Conservation (phyloP, 2,888 invertebrate species). For the Peribatodes rhomboidaria region DNA sequence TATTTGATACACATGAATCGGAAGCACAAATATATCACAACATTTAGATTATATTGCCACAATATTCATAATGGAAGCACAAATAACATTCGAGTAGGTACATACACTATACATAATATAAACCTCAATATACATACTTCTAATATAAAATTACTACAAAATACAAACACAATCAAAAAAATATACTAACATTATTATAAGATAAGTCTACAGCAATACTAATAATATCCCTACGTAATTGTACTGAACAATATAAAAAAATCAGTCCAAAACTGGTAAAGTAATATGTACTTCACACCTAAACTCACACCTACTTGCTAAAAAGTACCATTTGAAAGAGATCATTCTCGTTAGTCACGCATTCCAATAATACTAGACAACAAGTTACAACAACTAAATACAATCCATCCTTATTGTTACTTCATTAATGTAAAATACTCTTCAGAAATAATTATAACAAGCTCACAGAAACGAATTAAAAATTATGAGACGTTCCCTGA, state of each 20-base stretch:
- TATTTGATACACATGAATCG: constrained; percentile 47
- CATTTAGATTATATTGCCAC: constrained; percentile 55
- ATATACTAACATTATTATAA: constrained; percentile 11
- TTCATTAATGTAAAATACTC: constrained; percentile 4
- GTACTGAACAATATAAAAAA: constrained; percentile 39
- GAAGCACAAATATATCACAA: constrained; percentile 66
- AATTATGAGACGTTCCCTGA: neutral
- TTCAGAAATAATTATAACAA: too few species aligned
- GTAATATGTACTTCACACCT: constrained; percentile 37
- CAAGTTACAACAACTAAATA: constrained; percentile 42
- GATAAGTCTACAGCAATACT: constrained; percentile 3
- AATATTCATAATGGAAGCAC: constrained; percentile 56
- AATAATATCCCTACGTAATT: constrained; percentile 15
- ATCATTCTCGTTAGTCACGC: constrained; percentile 59
- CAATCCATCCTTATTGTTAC: constrained; percentile 8
- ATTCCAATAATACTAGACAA: constrained; percentile 56
- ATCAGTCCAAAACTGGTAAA: constrained; percentile 47
- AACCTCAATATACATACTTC: neutral
- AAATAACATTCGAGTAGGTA: constrained; percentile 17
- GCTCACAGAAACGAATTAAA: neutral
- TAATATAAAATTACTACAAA: neutral
- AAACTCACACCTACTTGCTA: constrained; percentile 45
- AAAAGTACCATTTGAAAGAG: constrained; percentile 69
- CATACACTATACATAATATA: constrained; percentile 1
- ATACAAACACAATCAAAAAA: neutral